These are phyloP conservation scores for Drosophila ananassae DNA, from an alignment of 1,140 invertebrate species.

Conservation along the genomic window DNA sequence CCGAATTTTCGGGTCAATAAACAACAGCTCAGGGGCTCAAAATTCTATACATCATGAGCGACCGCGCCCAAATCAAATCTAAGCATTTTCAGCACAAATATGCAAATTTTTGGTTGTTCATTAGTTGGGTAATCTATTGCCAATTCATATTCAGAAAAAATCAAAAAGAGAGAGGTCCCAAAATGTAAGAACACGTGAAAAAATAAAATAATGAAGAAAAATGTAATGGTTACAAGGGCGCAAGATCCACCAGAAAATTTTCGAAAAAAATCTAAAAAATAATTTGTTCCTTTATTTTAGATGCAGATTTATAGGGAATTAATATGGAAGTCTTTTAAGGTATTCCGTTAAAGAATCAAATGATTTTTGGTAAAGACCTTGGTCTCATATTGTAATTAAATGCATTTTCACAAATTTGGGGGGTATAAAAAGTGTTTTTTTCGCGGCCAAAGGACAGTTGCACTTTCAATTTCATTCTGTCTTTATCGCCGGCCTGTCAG, in stretches of 20 bases:
- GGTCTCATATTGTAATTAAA: too few relatives aligned
- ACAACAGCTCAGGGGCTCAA: slow-evolving; percentile 11
- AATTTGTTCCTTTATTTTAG: too few relatives aligned
- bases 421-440: neutral
- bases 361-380: too few relatives aligned
- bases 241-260: too few relatives aligned
- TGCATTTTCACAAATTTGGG: too few relatives aligned
- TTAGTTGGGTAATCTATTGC: slow-evolving; percentile 9
- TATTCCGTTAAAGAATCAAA: too few relatives aligned
- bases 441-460: neutral
- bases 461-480: slow-evolving; percentile 18
- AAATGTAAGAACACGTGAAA: neutral
- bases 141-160: slow-evolving; percentile 1
- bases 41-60: slow-evolving; percentile 26
- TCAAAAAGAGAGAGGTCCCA: slow-evolving; percentile 3
- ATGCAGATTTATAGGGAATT: too few relatives aligned
- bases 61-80: slow-evolving; percentile 14
- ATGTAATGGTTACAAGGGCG: too few relatives aligned
- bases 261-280: too few relatives aligned
- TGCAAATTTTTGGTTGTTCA: slow-evolving; percentile 27
- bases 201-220: neutral
- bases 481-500: slow-evolving; percentile 1
- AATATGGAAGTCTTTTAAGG: too few relatives aligned
- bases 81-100: slow-evolving; percentile 25
- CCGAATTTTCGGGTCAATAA: slow-evolving; percentile 23